A percentile compares a stretch with the other conserved stretches of the same genome.
phyloP scores from a whole-genome alignment of 2,888 invertebrate species.

The Nematopogon swammerdamellus region DNA sequence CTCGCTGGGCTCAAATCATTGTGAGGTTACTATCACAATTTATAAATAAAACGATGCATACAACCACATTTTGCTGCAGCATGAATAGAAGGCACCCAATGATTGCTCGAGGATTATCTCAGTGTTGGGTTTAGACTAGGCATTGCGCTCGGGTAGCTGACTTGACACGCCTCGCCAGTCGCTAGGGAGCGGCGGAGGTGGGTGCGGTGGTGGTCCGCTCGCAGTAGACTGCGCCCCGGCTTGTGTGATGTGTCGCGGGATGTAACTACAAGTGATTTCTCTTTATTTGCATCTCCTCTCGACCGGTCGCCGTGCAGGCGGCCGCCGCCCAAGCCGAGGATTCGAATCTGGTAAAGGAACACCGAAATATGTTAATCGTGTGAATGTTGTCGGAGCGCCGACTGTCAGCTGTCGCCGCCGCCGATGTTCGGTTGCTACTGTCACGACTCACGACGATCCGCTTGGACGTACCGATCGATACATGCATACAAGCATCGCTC shows the following conservation, averaged over 20 bases:
- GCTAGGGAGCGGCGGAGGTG: no score
- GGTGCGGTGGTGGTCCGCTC: no score
- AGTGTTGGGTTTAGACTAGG: no score
- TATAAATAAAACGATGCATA: no score
- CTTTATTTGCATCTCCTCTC: conserved; percentile 55
- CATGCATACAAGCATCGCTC: background rate
- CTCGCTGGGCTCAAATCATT: no score
- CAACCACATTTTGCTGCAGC: no score
- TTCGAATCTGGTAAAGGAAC: conserved; percentile 81
- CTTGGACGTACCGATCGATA: conserved; percentile 15
- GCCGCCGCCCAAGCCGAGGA: conserved; percentile 87
- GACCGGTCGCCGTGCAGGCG: conserved; percentile 59
- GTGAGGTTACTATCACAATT: no score
- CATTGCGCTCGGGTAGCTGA: no score
- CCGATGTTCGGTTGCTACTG: background rate
- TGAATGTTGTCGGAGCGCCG: conserved; percentile 29
- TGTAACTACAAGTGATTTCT: conserved; percentile 12
- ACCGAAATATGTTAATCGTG: conserved; percentile 16
- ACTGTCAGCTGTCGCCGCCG: background rate
- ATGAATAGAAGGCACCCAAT: no score
- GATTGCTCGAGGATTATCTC: no score
- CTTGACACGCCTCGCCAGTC: no score
- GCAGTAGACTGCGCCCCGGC: no score
- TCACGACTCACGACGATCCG: conserved; percentile 33
- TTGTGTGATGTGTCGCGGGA: background rate